Evolutionary conservation across 2,888 invertebrate species (phyloP).

Genomic region (Melieria omissa): DNA sequence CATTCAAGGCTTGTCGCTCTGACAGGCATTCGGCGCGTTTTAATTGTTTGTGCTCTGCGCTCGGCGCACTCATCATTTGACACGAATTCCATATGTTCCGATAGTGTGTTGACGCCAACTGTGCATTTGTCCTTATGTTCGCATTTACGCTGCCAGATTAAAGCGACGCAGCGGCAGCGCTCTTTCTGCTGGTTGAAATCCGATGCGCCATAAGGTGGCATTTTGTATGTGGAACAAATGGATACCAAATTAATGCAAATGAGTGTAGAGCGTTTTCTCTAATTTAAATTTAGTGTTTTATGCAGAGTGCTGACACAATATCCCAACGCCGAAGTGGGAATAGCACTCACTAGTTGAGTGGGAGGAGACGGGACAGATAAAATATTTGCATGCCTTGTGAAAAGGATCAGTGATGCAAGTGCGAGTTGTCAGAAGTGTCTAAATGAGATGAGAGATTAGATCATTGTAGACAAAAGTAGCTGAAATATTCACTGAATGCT

Average conservation of each 20-base stretch:
- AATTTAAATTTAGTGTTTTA: constrained; percentile 9
- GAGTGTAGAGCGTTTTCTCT: constrained; percentile 34
- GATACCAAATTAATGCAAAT: constrained; percentile 50
- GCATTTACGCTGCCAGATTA: constrained; percentile 24
- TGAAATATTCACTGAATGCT: no score
- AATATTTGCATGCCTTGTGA: no score
- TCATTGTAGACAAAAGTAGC: no score
- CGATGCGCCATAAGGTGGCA: constrained; percentile 56
- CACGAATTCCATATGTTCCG: constrained; percentile 62
- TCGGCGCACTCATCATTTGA: constrained; percentile 51
- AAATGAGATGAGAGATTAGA: no score
- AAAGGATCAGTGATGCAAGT: no score
- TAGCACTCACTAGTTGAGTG: no score
- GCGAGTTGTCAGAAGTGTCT: no score
- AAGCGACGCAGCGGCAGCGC: not conserved
- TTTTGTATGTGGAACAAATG: constrained; percentile 43
- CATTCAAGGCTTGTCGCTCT: no score
- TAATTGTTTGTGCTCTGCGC: no score
- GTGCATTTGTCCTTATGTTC: constrained; percentile 41
- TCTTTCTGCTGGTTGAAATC: constrained; percentile 17
- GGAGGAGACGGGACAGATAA: no score
- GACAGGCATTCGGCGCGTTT: no score
- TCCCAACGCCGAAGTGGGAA: no score
- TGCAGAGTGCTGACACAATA: not conserved
- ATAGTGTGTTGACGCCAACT: constrained; percentile 37